Conservation (phyloP, 2,113 vertebrate species). For the Xenus cinereus region DNA sequence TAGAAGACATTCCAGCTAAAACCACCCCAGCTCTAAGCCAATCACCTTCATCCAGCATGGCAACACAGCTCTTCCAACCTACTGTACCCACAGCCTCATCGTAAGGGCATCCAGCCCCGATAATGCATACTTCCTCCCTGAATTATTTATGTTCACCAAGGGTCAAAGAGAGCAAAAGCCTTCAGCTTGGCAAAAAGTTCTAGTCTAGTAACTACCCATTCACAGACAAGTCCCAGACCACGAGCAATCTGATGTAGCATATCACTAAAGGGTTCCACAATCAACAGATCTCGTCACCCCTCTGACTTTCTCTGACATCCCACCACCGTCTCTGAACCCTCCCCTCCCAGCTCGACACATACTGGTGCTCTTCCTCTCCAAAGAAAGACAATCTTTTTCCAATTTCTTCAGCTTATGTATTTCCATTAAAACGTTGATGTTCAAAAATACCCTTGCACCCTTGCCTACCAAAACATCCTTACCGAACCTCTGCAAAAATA, state of each 20-base stretch:
- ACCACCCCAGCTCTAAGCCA: neutral
- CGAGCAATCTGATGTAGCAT: neutral
- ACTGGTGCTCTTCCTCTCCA: neutral
- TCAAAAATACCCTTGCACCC: neutral
- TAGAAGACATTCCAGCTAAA: neutral
- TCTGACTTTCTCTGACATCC: neutral
- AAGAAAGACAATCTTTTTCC: neutral
- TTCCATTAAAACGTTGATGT: neutral
- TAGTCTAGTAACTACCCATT: neutral
- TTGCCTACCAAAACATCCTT: neutral
- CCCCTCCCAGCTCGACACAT: neutral
- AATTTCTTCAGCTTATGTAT: neutral
- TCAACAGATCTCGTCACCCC: accelerated
- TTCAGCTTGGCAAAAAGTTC: neutral
- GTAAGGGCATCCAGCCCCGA: neutral
- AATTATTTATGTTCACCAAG: neutral
- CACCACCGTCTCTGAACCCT: neutral
- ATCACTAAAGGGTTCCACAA: neutral
- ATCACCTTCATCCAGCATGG: neutral
- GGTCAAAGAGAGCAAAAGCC: neutral
- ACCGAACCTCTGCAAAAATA: neutral
- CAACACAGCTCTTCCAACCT: neutral
- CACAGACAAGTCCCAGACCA: neutral
- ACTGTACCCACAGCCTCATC: neutral
- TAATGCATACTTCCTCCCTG: neutral